Base-by-base conservation (phyloP, 2,888 invertebrate species). In the Euplexia lucipara region DNA sequence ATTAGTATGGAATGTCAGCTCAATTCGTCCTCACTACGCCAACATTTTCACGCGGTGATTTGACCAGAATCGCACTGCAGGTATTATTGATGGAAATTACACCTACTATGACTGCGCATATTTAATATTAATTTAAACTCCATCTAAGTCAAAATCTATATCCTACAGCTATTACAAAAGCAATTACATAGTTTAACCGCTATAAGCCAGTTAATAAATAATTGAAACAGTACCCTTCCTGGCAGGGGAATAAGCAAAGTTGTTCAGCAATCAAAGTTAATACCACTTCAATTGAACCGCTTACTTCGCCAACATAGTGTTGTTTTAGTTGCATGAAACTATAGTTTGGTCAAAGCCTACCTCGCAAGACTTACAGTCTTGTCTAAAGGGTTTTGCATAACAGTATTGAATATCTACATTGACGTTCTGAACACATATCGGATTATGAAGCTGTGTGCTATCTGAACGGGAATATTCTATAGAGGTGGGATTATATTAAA, bases 191-290 rank as follows among this genome's bases (percentile, higher is more conserved):
- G 67, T 74, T 71, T 45, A 60, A 56, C 64, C 71, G n/a, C 58
- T 63, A 58, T 62, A 70, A 61, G 53, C 54, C 47, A 72, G 67
- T 75, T 79, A 67, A 68, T 81, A 81, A 70, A 70, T 80, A 79
- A 77, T 81, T 73, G 56, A 62, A 77, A 74, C 66, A 70, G 60
- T 65, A 51, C 61, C 66, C 44, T 63, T 66, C 69, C 70, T 68
- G 57, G 45, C 67, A 44, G 26, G 63, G 67, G 69, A 76, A 71
- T 79, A 76, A 61, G 56, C 58, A 64, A 81, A 81, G 79, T 79
- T 81, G 57, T 61, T 66, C 47, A 58, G 68, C 68, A 79, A 77
- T 79, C 71, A 66, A 79, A 79, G 65, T 74, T 77, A 66, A 81
- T 68, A 72, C 52, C 48, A 66, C 64, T 70, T 49, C 58, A 66